These are phyloP conservation scores for Isoperla grammatica DNA, from an alignment of 2,888 invertebrate species.

Conservation along the genomic window DNA sequence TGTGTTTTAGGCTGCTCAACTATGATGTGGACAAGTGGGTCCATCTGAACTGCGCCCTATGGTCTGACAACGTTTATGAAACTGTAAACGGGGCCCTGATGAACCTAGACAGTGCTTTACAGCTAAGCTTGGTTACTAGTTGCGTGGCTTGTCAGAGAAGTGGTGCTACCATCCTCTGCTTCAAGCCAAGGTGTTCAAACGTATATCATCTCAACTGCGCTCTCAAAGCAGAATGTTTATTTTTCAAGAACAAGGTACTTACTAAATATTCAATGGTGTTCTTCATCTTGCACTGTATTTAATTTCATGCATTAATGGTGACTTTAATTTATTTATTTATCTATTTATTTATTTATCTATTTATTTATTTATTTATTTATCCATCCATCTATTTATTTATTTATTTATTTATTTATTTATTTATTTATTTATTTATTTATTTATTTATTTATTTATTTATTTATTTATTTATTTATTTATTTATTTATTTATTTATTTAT, in stretches of 20 bases:
- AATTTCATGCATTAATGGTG: no score
- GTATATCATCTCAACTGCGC: slow-evolving; percentile 96
- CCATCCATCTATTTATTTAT: no score
- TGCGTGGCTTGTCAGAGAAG: slow-evolving; percentile 80
- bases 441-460: no score
- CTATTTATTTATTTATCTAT: no score
- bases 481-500: no score
- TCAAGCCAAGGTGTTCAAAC: slow-evolving; percentile 85
- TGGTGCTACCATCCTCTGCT: slow-evolving; percentile 95
- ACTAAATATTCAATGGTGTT: no score
- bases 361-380: no score
- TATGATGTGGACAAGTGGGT: slow-evolving; percentile 98
- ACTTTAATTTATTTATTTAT: no score
- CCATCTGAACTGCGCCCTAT: slow-evolving; percentile 96
- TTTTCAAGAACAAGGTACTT: slow-evolving; percentile 87
- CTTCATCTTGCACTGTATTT: no score
- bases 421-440: no score
- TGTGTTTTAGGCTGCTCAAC: slow-evolving; percentile 72
- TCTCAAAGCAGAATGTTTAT: slow-evolving; percentile 85
- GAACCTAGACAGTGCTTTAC: slow-evolving; percentile 87
- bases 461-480: no score
- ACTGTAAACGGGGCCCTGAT: slow-evolving; percentile 92
- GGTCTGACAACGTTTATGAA: slow-evolving; percentile 98
- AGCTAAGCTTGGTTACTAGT: slow-evolving; percentile 66
- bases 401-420: no score